phyloP scores from a whole-genome alignment of 2,113 vertebrate species.

The Enhydra lutris region DNA sequence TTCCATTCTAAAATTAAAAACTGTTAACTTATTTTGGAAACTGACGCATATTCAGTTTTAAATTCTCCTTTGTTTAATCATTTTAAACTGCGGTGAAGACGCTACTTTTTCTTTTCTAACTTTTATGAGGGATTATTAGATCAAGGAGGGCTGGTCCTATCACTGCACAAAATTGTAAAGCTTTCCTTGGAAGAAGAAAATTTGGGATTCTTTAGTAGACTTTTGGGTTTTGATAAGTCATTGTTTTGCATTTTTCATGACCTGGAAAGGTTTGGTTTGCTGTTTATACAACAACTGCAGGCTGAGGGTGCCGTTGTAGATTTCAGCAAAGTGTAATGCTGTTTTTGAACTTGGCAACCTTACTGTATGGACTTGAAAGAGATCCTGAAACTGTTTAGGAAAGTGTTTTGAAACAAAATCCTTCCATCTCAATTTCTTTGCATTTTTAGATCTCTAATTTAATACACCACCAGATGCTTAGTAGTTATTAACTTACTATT shows the following conservation, averaged over 20 bases:
- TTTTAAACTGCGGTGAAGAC: not conserved
- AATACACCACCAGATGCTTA: not conserved
- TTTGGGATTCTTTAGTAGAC: not conserved
- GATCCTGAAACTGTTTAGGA: not conserved
- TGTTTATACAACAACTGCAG: not conserved
- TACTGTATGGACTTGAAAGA: not conserved
- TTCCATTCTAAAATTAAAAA: conserved; percentile 15
- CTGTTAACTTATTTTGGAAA: not conserved
- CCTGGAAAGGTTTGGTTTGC: not conserved
- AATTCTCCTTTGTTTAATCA: not conserved
- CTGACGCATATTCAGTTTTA: not conserved
- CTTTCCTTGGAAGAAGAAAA: not conserved
- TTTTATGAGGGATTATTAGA: not conserved
- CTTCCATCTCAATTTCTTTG: not conserved
- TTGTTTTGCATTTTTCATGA: not conserved
- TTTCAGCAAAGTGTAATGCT: not conserved
- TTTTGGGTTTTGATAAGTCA: not conserved
- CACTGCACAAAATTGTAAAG: not conserved
- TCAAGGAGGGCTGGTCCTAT: not conserved
- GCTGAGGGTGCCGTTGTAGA: not conserved
- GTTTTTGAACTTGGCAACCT: not conserved
- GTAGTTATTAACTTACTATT: not conserved
- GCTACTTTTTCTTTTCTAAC: not conserved
- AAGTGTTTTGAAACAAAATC: not conserved
- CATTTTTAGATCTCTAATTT: not conserved